Evolutionary conservation across 2,797 vertebrate species (phyloP), one percentile per base, ranked within the genome.

Genomic region (Nasua narica): DNA sequence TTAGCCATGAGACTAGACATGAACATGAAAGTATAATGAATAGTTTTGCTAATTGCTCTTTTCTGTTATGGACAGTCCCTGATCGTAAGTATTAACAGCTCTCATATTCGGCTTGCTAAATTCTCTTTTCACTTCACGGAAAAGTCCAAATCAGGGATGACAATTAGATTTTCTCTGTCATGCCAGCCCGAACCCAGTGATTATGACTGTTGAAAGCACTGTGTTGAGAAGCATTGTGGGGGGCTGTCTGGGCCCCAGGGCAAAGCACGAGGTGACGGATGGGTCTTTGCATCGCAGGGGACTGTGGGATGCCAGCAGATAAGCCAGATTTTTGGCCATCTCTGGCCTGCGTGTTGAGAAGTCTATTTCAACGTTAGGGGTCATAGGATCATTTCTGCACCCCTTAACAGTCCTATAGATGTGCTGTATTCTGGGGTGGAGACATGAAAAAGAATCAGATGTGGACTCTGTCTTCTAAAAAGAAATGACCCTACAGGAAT

Each of bases 11-110:
- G 97, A 95, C 65, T 87, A 95, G 94, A 97, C 70, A 60, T 27
- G 95, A 97, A 81, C 94, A 91, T 85, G 94, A 93, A 98, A 97
- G 92, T 87, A 91, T 96, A 97, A 97, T 94, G 89, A 96, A 97
- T 83, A 54, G 56, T 90, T 96, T 85, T 60, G 87, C 87, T 97
- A 94, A 92, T 94, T 97, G 97, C 93, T 97, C 96, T 96, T 96
- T 97, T 97, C 89, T 87, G 56, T 96, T 76, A 69, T 13, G 91
- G 96, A 78, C 52, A 46, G 48, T 62, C 48, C 84, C 46, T n/a
- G 50, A 58, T 81, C 46, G 29, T 40, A 58, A 90, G 35, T 77
- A 32, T 50, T 76, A 84, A 78, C 56, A 72, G 72, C 25, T 85
- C 56, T 35, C 15, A 1, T 29, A 60, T 37, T 96, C 48, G 23